phyloP scores from a whole-genome alignment of 2,113 vertebrate genomes.

The Colossoma macropomum region DNA sequence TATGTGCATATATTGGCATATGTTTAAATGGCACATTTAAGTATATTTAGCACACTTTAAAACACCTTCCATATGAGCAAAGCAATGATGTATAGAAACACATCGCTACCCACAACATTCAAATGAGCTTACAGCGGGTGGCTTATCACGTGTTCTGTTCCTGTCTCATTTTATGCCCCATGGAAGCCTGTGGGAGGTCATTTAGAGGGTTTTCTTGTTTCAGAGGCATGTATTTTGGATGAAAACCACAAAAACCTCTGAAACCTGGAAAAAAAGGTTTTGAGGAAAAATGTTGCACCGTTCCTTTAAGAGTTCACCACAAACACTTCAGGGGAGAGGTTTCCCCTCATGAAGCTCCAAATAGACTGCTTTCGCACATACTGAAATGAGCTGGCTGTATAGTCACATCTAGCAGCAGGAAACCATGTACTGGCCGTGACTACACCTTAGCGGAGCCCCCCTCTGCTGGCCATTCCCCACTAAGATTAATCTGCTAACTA shows the following conservation, averaged over 20 bases:
- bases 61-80: too few relatives aligned
- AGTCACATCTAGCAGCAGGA: conserved; percentile 53
- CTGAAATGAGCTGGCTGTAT: conserved; percentile 52
- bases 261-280: not conserved
- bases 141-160: not conserved
- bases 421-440: conserved; percentile 73
- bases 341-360: conserved; percentile 67
- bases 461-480: conserved; percentile 75
- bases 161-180: not conserved
- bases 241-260: not conserved
- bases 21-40: too few relatives aligned
- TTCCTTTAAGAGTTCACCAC: conserved; percentile 53
- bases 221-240: too few relatives aligned
- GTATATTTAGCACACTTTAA: too few relatives aligned
- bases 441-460: conserved; percentile 63
- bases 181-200: not conserved
- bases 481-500: conserved; percentile 73
- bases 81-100: not conserved
- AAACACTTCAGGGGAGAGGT: conserved; percentile 54
- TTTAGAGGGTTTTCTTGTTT: not conserved
- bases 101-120: not conserved
- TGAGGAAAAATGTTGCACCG: conserved; percentile 11
- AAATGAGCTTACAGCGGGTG: not conserved
- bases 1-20: too few relatives aligned
- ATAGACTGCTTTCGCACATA: conserved; percentile 63